phyloP scores from a whole-genome alignment of 2,888 invertebrate species.

The Drosophila lutescens region DNA sequence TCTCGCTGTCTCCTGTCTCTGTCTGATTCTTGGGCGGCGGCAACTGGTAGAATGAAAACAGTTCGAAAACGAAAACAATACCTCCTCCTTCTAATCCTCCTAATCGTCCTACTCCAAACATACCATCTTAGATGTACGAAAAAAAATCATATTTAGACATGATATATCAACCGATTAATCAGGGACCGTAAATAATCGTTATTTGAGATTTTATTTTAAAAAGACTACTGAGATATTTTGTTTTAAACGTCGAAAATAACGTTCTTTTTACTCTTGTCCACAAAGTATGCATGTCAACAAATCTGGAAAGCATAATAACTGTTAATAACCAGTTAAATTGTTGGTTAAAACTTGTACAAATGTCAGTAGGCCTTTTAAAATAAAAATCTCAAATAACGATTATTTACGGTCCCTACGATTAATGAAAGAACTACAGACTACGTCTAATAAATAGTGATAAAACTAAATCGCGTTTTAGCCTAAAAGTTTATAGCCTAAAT shows the following conservation, averaged over 20 bases:
- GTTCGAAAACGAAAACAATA: slow-evolving; percentile 39
- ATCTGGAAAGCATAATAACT: too few species aligned
- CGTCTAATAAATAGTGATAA: slow-evolving; percentile 36
- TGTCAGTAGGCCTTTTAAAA: too few species aligned
- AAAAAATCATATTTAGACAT: slow-evolving; percentile 23
- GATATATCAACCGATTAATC: slow-evolving; percentile 17
- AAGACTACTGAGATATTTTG: too few species aligned
- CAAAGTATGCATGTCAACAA: too few species aligned
- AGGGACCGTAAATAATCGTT: too few species aligned
- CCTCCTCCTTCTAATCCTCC: neutral
- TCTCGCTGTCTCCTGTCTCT: slow-evolving; percentile 42
- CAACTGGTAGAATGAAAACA: slow-evolving; percentile 55
- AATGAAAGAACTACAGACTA: slow-evolving; percentile 32
- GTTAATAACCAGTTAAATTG: too few species aligned
- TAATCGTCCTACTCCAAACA: neutral
- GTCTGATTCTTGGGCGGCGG: slow-evolving; percentile 63
- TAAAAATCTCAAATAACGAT: too few species aligned
- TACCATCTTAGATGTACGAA: slow-evolving; percentile 8
- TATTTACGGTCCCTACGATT: too few species aligned
- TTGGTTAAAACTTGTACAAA: too few species aligned
- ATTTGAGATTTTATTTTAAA: too few species aligned
- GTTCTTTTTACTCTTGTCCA: too few species aligned
- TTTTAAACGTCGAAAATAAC: too few species aligned
- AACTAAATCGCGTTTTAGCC: slow-evolving; percentile 23
- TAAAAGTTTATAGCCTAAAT: slow-evolving; percentile 18